Percentiles rank a stretch among this genome's conserved stretches.
phyloP scores from a whole-genome alignment of 2,888 invertebrate genomes.

The Listrodromus nycthemerus region DNA sequence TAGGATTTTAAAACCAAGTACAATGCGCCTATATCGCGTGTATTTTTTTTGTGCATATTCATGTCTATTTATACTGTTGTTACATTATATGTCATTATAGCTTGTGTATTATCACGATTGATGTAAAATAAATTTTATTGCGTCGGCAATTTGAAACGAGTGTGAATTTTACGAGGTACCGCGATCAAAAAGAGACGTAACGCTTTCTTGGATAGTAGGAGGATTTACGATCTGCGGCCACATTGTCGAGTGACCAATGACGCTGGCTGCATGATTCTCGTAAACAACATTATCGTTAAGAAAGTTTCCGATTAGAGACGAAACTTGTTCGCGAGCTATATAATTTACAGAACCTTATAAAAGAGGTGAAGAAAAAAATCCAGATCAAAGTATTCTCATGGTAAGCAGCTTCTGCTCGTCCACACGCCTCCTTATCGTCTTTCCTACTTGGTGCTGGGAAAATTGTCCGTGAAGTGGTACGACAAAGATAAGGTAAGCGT shows the following conservation, averaged over 20 bases:
- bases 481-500: background rate
- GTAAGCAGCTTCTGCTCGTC: constrained; percentile 2
- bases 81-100: constrained; percentile 23
- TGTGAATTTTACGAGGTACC: background rate
- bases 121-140: background rate
- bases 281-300: constrained; percentile 40
- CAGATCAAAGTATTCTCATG: constrained; percentile 13
- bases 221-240: constrained; percentile 42
- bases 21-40: background rate
- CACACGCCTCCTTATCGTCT: constrained; percentile 5
- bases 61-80: constrained; percentile 36
- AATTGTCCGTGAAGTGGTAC: background rate
- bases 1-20: background rate
- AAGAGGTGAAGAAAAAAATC: background rate
- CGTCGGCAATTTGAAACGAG: background rate
- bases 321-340: constrained; percentile 15
- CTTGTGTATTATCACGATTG: background rate
- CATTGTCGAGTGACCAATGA: constrained; percentile 50
- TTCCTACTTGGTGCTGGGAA: background rate
- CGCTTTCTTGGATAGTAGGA: constrained; percentile 25
- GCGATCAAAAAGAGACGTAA: constrained; percentile 14
- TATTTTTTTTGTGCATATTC: background rate
- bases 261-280: constrained; percentile 27
- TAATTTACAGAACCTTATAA: constrained; percentile 6
- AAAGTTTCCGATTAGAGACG: constrained; percentile 27